phyloP scores from a whole-genome alignment of 2,888 invertebrate species.

The Apotomis capreana region DNA sequence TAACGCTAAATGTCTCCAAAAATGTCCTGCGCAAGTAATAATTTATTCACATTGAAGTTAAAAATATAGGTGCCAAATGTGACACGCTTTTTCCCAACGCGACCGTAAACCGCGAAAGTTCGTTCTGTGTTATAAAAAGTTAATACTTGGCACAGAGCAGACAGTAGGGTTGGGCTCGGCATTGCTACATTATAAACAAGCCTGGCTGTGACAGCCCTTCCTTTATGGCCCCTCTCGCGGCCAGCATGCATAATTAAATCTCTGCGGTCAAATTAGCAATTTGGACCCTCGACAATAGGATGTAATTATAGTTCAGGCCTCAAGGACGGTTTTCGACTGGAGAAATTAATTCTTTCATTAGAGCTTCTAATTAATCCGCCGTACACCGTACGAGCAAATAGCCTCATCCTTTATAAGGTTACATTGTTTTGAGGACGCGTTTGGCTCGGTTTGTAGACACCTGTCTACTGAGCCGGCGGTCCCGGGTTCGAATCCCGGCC shows the following conservation, averaged over 20 bases:
- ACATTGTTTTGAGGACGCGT: too few species aligned
- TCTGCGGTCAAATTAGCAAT: constrained; percentile 81
- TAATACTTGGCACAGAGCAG: constrained; percentile 72
- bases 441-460: too few species aligned
- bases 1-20: constrained; percentile 18
- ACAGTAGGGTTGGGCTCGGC: constrained; percentile 72
- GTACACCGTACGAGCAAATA: constrained; percentile 55
- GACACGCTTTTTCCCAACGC: constrained; percentile 60
- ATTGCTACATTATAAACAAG: constrained; percentile 82
- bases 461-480: too few species aligned
- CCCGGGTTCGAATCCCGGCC: too few species aligned
- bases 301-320: constrained; percentile 79
- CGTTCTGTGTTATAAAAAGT: constrained; percentile 78
- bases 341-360: constrained; percentile 78
- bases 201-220: constrained; percentile 76
- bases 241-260: constrained; percentile 83
- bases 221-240: constrained; percentile 73
- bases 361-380: constrained; percentile 69
- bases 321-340: constrained; percentile 76
- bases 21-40: constrained; percentile 29
- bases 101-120: constrained; percentile 74
- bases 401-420: not conserved
- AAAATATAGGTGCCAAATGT: constrained; percentile 52
- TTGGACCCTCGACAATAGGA: constrained; percentile 77
- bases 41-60: constrained; percentile 39